These are phyloP conservation scores for Wasmannia auropunctata DNA, from an alignment of 1,140 invertebrate species.

Conservation along the genomic window DNA sequence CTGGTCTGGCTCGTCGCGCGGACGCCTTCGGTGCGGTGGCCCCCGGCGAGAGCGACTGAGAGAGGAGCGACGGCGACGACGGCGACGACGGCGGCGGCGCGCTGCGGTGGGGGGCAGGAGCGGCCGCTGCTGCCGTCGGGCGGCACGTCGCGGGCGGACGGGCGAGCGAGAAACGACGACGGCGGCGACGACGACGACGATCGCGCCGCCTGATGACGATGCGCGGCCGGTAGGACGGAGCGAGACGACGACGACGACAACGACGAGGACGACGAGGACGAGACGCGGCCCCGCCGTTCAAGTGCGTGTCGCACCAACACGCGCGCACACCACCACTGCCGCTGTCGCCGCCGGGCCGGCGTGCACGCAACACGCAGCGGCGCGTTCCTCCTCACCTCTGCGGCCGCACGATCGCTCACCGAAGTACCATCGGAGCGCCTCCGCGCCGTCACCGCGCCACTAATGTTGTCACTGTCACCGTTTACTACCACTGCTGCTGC, in stretches of 20 bases:
- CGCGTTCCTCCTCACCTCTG: not conserved
- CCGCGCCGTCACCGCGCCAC: constrained; percentile 42
- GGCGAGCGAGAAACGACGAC: not conserved
- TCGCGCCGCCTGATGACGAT: constrained; percentile 19
- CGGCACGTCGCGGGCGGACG: too few species aligned
- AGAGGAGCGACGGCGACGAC: constrained; percentile 35
- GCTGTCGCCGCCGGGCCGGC: not conserved
- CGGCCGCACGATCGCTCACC: constrained; percentile 49
- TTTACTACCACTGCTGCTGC: not conserved
- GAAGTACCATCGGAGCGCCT: constrained; percentile 62
- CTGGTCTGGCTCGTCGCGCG: constrained; percentile 68
- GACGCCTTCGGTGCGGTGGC: constrained; percentile 74
- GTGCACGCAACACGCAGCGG: not conserved
- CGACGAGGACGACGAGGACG: constrained; percentile 33
- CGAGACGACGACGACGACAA: constrained; percentile 1
- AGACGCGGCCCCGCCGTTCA: constrained; percentile 54
- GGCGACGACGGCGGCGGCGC: constrained; percentile 42
- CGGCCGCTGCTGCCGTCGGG: not conserved
- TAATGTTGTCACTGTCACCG: constrained; percentile 1
- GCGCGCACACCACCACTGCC: constrained; percentile 26
- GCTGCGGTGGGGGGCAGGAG: constrained; percentile 31
- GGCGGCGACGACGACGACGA: not conserved
- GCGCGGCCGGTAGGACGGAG: too few species aligned
- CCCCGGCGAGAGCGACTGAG: constrained; percentile 66
- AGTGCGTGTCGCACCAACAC: constrained; percentile 64